Percentiles rank a stretch among this genome's conserved stretches.
These are phyloP conservation scores for Malurus melanocephalus DNA, from an alignment of 2,113 vertebrate genomes.

Conservation along the genomic window DNA sequence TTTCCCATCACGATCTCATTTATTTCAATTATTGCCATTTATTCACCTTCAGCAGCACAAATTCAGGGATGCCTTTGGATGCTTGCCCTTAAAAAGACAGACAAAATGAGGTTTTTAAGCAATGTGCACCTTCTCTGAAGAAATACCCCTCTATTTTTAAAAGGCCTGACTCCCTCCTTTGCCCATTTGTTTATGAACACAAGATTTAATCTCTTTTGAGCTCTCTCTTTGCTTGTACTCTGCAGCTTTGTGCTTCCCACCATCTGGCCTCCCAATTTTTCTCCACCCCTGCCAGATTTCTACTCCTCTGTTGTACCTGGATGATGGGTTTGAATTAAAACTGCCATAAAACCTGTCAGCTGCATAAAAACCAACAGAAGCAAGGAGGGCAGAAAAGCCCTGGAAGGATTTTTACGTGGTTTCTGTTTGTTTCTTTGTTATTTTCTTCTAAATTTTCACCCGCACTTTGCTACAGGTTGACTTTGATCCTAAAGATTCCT, in stretches of 20 bases:
- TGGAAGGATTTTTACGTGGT: background rate
- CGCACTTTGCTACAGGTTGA: background rate
- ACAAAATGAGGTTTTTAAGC: background rate
- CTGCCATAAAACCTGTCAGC: background rate
- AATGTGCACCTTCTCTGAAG: background rate
- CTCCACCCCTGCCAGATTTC: slow-evolving; percentile 14
- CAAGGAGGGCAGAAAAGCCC: background rate
- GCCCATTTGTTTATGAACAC: background rate
- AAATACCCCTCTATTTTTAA: background rate
- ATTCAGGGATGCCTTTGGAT: background rate
- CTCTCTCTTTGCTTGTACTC: background rate
- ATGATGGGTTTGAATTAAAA: background rate
- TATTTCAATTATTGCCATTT: background rate
- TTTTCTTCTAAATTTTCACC: background rate
- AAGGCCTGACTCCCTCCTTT: background rate
- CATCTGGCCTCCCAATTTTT: slow-evolving; percentile 19
- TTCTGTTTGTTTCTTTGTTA: background rate
- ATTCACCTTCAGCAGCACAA: background rate
- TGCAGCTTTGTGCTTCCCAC: background rate
- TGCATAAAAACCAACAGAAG: background rate
- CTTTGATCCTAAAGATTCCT: background rate
- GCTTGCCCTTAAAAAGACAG: background rate
- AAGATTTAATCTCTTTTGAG: background rate
- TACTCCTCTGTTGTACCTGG: background rate
- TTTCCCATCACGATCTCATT: background rate